Evolutionary conservation across 2,113 vertebrate genomes (phyloP).

Genomic region (Phalacrocorax brasilianus): DNA sequence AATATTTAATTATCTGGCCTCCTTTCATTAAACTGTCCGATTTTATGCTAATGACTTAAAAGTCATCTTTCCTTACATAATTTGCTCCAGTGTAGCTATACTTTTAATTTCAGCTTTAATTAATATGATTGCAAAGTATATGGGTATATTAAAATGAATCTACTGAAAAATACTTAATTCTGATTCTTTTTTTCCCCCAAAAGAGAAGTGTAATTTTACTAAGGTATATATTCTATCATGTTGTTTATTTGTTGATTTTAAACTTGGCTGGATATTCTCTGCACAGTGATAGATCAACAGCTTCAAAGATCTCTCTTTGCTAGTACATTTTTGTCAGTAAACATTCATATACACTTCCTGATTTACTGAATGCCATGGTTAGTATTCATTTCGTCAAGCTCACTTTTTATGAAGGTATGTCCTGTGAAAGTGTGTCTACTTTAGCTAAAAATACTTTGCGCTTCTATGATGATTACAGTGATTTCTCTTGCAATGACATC

Average conservation of each 20-base stretch:
- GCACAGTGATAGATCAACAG: background rate
- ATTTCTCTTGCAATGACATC: background rate
- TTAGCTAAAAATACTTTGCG: background rate
- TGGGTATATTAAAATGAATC: background rate
- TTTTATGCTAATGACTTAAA: slow-evolving; percentile 18
- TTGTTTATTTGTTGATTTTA: slow-evolving; percentile 1
- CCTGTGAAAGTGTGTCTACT: background rate
- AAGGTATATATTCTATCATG: background rate
- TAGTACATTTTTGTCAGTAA: background rate
- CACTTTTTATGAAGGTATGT: background rate
- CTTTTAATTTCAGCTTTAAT: slow-evolving; percentile 5
- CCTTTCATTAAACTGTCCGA: background rate
- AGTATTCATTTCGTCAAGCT: background rate
- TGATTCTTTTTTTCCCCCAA: background rate
- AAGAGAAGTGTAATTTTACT: background rate
- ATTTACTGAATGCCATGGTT: background rate
- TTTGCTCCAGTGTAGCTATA: background rate
- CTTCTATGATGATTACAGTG: background rate
- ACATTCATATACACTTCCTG: background rate
- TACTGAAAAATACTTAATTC: background rate
- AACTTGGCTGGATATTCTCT: background rate
- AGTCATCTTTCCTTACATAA: background rate
- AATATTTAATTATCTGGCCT: background rate
- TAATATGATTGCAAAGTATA: background rate
- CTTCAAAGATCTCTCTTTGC: background rate